A percentile compares a stretch with the other conserved stretches of the same genome.
Conservation (phyloP, 2,113 vertebrate species). For the Aplodontia rufa region DNA sequence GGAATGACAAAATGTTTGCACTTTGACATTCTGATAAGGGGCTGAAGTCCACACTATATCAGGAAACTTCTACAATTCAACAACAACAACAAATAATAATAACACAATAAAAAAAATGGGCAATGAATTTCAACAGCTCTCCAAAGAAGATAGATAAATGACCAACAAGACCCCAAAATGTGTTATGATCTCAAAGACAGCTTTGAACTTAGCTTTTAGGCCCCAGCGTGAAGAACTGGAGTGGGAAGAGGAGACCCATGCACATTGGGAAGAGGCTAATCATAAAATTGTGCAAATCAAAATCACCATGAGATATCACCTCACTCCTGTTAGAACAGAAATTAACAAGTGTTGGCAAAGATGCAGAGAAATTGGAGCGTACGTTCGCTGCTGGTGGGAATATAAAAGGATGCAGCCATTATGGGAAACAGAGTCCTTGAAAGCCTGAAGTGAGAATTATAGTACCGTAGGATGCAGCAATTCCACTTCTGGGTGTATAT, state of each 20-base stretch:
- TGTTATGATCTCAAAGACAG: neutral
- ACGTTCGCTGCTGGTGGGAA: neutral
- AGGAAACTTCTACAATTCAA: neutral
- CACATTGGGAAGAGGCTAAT: neutral
- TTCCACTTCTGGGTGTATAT: neutral
- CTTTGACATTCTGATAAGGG: neutral
- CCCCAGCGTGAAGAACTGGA: neutral
- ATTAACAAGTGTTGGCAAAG: neutral
- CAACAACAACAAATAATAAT: neutral
- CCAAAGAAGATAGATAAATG: neutral
- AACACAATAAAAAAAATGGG: neutral
- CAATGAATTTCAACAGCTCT: neutral
- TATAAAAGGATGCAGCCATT: neutral
- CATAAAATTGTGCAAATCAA: neutral
- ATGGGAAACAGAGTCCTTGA: neutral
- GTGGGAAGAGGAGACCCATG: neutral
- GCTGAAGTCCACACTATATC: neutral
- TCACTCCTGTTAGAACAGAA: neutral
- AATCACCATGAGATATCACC: neutral
- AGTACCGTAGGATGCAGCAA: neutral
- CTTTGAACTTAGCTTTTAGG: neutral
- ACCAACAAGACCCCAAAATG: neutral
- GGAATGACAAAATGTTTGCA: neutral
- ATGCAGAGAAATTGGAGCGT: neutral
- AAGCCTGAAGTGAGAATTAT: neutral